These are phyloP conservation scores for Mesoclemmys tuberculata DNA, from an alignment of 2,113 vertebrate genomes.

Conservation along the genomic window DNA sequence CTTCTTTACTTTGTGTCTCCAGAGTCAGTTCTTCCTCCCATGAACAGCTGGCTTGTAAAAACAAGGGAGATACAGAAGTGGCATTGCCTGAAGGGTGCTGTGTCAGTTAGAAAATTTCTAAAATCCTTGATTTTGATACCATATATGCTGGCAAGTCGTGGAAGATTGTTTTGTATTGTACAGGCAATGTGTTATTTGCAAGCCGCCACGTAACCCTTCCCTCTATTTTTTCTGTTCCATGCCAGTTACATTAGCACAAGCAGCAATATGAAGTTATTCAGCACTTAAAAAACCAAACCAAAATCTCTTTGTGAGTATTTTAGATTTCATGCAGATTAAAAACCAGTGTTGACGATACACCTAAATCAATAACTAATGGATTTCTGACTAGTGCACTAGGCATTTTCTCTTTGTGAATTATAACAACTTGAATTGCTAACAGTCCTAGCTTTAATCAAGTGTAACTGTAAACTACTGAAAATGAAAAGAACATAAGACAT, in stretches of 20 bases:
- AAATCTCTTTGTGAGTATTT: neutral
- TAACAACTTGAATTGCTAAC: constrained; percentile 62
- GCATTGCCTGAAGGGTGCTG: neutral
- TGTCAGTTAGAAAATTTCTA: neutral
- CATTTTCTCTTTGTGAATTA: constrained; percentile 52
- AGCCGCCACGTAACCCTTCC: neutral
- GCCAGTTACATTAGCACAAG: neutral
- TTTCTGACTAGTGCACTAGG: neutral
- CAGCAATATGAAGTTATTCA: neutral
- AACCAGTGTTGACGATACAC: neutral
- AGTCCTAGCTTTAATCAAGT: constrained; percentile 67
- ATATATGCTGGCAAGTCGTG: neutral
- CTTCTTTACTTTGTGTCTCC: neutral
- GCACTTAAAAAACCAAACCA: neutral
- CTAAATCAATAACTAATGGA: constrained; percentile 59
- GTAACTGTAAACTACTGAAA: constrained; percentile 72
- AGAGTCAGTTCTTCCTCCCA: neutral
- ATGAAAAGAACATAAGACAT: constrained; percentile 55
- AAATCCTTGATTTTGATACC: constrained; percentile 15
- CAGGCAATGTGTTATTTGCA: neutral
- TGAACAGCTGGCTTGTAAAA: neutral
- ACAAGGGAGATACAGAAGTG: neutral
- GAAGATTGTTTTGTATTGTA: neutral
- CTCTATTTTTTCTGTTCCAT: neutral
- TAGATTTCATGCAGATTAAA: constrained; percentile 44